Evolutionary conservation across 2,888 invertebrate species (phyloP), one percentile per base, ranked within the genome.

Genomic region (Philereme vetulata): DNA sequence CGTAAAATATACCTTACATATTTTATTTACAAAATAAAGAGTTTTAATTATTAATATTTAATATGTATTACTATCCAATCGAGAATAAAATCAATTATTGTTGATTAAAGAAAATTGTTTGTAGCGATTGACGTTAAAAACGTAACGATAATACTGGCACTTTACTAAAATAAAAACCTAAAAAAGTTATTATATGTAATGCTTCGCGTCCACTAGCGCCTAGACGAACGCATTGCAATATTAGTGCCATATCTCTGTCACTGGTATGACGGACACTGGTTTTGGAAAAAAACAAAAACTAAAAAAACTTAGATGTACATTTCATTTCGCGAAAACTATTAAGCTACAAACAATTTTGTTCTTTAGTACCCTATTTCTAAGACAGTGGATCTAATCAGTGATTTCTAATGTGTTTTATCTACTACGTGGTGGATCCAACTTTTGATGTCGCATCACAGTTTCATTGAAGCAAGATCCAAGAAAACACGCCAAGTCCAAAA

Each of bases 1-100:
- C 85, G 85, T 88, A 89, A 55, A 86, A 88, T 86, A 86, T 87
- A 89, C 85, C 90, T 90, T 90, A 91, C 72, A 86, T 78, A 85
- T 84, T 89, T 84, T 92, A 91, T 91, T 85, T 92, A 91, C 90
- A 92, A 90, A 90, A 89, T 87, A 86, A 90, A 88, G 86, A 85
- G 76, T 82, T 85, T 83, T 83, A 80, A 77, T 82, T 77, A 79
- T 80, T 78, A 81, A 71, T 72, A 68, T 70, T 72, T 65, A 63
- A 71, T 72, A 71, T 1, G 21, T 21, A 80, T 78, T 71, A 72
- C 67, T 65, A 79, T 78, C 84, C 78, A 62, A 62, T 84, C 84
- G 82, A 78, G 80, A 83, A 83, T 76, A 73, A 84, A 84, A 82
- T 75, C 70, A 72, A 71, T 71, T 70, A 65, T 54, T 70, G 72